phyloP scores from a whole-genome alignment of 2,888 invertebrate species.

The Andrena marginata region DNA sequence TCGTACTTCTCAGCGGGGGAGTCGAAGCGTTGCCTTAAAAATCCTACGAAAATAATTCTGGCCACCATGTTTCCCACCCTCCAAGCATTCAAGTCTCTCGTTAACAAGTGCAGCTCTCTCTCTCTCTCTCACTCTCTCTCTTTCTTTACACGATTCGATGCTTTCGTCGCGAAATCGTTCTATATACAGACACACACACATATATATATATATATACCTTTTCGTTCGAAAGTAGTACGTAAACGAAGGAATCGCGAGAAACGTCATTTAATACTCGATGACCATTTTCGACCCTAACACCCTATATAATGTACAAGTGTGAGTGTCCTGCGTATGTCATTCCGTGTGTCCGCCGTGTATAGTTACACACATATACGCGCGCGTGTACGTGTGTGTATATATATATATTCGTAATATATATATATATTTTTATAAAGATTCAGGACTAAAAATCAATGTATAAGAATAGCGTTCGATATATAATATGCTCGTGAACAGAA shows the following conservation, averaged over 20 bases:
- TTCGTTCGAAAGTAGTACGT: constrained; percentile 8
- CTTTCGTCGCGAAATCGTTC: constrained; percentile 17
- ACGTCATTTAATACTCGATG: constrained; percentile 41
- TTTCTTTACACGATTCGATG: constrained; percentile 35
- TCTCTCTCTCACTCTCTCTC: neutral
- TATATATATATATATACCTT: neutral
- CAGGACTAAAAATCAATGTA: constrained; percentile 60
- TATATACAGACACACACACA: constrained; percentile 1
- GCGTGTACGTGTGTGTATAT: constrained; percentile 19
- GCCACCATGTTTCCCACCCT: neutral
- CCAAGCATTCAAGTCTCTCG: neutral
- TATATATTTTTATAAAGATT: constrained; percentile 52
- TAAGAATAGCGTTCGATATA: constrained; percentile 57
- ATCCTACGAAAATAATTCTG: constrained; percentile 42
- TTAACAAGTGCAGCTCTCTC: neutral
- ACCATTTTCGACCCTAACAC: constrained; percentile 35
- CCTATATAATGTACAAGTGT: constrained; percentile 33
- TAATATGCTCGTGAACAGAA: constrained; percentile 54
- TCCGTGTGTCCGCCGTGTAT: constrained; percentile 17
- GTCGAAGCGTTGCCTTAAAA: constrained; percentile 20
- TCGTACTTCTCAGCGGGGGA: neutral
- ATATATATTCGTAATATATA: constrained; percentile 33
- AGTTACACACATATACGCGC: constrained; percentile 2
- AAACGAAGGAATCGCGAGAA: constrained; percentile 28
- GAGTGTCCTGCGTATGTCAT: neutral